Conservation (phyloP, 2,888 invertebrate species). For the Prenolepis imparis region DNA sequence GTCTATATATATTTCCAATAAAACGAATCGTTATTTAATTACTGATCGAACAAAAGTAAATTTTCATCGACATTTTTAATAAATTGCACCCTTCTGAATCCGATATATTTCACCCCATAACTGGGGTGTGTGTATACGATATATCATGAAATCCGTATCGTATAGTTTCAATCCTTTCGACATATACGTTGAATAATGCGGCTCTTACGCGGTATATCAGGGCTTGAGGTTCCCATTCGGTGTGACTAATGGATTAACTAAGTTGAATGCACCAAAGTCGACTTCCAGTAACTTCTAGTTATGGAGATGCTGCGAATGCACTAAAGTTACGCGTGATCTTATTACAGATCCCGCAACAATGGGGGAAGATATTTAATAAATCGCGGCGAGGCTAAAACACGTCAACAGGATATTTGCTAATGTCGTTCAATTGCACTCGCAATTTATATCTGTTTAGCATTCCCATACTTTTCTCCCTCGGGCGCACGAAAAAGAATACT, state of each 20-base stretch:
- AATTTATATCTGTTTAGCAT: constrained; percentile 18
- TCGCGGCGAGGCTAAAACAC: not conserved
- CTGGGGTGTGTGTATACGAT: not conserved
- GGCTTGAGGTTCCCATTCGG: not conserved
- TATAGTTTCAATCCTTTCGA: not conserved
- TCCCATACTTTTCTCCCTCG: not conserved
- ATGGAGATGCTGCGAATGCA: constrained; percentile 28
- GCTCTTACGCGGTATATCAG: constrained; percentile 24
- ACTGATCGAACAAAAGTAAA: not conserved
- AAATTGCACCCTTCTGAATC: not conserved
- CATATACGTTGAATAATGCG: constrained; percentile 5
- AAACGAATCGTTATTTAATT: constrained; percentile 12
- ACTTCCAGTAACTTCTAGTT: constrained; percentile 17
- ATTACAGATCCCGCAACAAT: constrained; percentile 9
- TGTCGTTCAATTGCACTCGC: constrained; percentile 2
- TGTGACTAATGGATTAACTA: constrained; percentile 44
- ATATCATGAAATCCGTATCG: not conserved
- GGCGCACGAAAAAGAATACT: not conserved
- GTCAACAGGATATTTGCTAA: not conserved
- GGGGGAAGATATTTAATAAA: constrained; percentile 22
- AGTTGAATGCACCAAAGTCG: constrained; percentile 29
- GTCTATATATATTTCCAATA: not conserved
- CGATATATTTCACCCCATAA: not conserved
- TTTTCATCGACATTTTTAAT: not conserved
- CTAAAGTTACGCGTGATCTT: constrained; percentile 29